Conservation (phyloP, 2,113 vertebrate genomes). For the Macquaria ambigua region DNA sequence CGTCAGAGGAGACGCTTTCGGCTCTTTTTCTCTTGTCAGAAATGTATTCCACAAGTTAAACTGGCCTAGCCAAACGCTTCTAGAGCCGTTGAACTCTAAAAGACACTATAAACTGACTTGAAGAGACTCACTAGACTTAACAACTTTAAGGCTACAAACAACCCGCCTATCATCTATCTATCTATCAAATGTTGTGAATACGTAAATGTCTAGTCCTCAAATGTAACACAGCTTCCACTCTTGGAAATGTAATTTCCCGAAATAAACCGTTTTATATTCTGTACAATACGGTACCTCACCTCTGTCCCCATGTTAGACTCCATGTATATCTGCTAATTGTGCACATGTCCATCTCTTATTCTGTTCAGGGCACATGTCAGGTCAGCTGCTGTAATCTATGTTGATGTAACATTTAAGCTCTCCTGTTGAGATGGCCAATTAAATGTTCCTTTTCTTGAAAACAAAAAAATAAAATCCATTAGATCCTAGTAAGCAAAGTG, state of each 20-base stretch:
- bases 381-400: slow-evolving; percentile 27
- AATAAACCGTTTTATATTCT: not conserved
- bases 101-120: too few relatives aligned
- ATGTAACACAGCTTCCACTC: not conserved
- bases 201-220: not conserved
- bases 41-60: too few relatives aligned
- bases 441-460: not conserved
- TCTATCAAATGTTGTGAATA: not conserved
- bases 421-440: slow-evolving; percentile 10
- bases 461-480: not conserved
- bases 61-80: too few relatives aligned
- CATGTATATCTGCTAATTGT: not conserved
- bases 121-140: not conserved
- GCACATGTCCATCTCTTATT: not conserved
- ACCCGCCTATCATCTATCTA: too few relatives aligned
- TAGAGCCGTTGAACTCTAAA: too few relatives aligned
- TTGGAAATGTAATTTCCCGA: not conserved
- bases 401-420: slow-evolving; percentile 8
- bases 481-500: not conserved
- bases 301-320: not conserved
- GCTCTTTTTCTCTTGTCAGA: too few relatives aligned
- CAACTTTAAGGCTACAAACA: too few relatives aligned
- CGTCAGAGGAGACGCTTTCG: too few relatives aligned
- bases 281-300: not conserved
- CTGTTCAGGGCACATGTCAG: slow-evolving; percentile 5